Percentiles rank a stretch among this genome's conserved stretches.
These are phyloP conservation scores for Oreochromis niloticus DNA, from an alignment of 2,113 vertebrate genomes.

Conservation along the genomic window DNA sequence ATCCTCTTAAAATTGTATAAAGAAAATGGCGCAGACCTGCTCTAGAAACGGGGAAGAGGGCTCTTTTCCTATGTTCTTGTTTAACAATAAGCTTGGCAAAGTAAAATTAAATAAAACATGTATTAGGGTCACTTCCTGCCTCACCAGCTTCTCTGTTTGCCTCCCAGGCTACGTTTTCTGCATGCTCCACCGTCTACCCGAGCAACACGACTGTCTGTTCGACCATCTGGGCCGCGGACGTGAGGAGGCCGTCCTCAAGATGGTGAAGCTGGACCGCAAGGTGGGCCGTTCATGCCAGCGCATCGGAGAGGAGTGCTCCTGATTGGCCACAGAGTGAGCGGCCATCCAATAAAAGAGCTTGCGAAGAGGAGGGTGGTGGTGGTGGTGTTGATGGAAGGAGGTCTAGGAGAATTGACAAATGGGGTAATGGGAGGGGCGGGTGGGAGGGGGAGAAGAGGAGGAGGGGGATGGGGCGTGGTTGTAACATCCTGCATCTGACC, in stretches of 20 bases:
- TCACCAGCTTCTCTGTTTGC: background rate
- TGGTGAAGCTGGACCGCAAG: slow-evolving; percentile 99
- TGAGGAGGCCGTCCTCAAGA: slow-evolving; percentile 97
- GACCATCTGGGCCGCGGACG: slow-evolving; percentile 97
- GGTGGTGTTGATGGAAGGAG: background rate
- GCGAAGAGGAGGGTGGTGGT: background rate
- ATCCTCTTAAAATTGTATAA: background rate
- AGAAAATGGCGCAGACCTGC: background rate
- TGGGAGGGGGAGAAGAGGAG: background rate
- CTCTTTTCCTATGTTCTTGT: background rate
- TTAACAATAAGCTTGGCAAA: background rate
- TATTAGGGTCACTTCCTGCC: background rate
- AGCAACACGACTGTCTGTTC: slow-evolving; percentile 95
- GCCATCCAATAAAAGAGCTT: slow-evolving; percentile 26
- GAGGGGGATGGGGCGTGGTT: background rate
- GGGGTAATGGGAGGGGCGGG: background rate
- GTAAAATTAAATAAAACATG: background rate
- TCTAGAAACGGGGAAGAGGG: background rate
- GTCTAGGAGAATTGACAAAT: slow-evolving; percentile 1
- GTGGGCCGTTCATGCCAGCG: slow-evolving; percentile 98
- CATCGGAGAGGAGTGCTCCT: slow-evolving; percentile 97
- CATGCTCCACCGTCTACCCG: slow-evolving; percentile 95
- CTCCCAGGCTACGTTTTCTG: slow-evolving; percentile 92
- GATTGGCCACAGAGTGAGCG: slow-evolving; percentile 54
- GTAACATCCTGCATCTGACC: slow-evolving; percentile 40